Evolutionary conservation across 2,113 vertebrate species (phyloP).

Genomic region (Ailurus styani): DNA sequence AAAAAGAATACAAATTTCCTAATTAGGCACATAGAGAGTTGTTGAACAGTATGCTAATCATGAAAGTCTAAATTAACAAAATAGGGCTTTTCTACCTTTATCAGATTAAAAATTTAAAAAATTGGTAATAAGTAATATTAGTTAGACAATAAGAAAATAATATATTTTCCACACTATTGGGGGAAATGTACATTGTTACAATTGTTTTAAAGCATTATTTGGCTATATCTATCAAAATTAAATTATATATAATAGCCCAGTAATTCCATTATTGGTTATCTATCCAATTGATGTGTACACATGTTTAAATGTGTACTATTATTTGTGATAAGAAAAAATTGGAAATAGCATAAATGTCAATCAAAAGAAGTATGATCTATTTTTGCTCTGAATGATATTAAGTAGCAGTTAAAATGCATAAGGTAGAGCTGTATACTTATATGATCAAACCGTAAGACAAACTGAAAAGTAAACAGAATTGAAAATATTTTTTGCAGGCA

Average conservation of each 20-base stretch:
- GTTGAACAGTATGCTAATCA: neutral
- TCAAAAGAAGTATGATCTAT: neutral
- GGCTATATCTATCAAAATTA: neutral
- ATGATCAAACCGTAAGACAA: neutral
- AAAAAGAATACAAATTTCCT: neutral
- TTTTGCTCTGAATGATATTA: neutral
- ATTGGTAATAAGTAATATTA: neutral
- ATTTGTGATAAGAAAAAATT: neutral
- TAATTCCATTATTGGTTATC: neutral
- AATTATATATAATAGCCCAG: neutral
- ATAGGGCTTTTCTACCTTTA: neutral
- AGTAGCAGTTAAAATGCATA: neutral
- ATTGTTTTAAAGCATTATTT: neutral
- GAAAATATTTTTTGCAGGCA: neutral
- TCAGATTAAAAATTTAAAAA: neutral
- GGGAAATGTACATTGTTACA: neutral
- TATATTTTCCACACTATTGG: neutral
- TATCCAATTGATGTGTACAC: neutral
- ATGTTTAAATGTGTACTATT: neutral
- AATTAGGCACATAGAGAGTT: neutral
- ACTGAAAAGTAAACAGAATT: neutral
- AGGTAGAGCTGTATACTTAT: neutral
- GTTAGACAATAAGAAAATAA: neutral
- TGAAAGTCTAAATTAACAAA: neutral
- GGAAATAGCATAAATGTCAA: neutral